Evolutionary conservation across 2,888 invertebrate species (phyloP), one percentile per base, ranked within the genome.

Genomic region (Coelopa pilipes): DNA sequence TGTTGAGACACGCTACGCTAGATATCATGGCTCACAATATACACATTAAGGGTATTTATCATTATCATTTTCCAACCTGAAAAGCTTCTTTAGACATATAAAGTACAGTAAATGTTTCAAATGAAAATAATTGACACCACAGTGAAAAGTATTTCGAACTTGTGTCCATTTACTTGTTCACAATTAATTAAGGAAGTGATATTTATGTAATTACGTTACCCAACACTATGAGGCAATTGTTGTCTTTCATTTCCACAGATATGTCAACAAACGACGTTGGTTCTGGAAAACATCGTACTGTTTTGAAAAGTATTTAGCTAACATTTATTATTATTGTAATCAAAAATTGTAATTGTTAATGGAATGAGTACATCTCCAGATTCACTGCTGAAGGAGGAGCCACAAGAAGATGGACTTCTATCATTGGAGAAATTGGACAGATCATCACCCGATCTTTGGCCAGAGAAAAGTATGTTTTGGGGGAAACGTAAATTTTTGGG

Each of bases 401-500:
- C 79, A 4, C 78, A 79, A 7, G 82, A 81, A 17, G 95, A 94
- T 85, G 93, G 93, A 84, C 90, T 98, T 75, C 89, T 96, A 81
- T 96, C 96, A 84, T 90, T 94, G 84, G 98, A 98, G 89, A 96
- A 95, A 85, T 89, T 98, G 81, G 97, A 97, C 88, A 91, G 98
- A 80, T 92, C 95, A n/a, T 98, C 98, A 1, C 98, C 98, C 49
- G 97, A 98, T 85, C 88, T 98, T 82, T 98, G 98, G 98, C 97
- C 97, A 34, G 97, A 97, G 88, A 94, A 95, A 89, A 94, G 97
- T 96, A 90, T 53, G 53, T 53, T 53, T 53, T 5, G 10, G 3
- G 2, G 3, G 53, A 53, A 11, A 34, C 34, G 34, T 34, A 7
- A 34, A 34, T 34, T 34, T 34, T 7, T 34, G 34, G 2, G 34